A percentile compares a stretch with the other conserved stretches of the same genome.
Evolutionary conservation across 1,140 invertebrate genomes (phyloP).

Genomic region (Pseudomyrmex gracilis): DNA sequence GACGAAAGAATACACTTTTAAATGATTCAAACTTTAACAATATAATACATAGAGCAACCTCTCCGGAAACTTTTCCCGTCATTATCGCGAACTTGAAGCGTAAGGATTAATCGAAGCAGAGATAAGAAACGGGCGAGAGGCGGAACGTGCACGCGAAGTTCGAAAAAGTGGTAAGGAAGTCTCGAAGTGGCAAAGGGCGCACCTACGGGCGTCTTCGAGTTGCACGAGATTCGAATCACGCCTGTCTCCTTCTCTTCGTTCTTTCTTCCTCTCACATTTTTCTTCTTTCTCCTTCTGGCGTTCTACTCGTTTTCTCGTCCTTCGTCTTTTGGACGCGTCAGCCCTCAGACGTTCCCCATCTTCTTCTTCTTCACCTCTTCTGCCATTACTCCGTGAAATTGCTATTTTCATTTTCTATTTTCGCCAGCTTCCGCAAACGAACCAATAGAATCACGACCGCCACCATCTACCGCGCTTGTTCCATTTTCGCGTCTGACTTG

Average conservation of each 20-base stretch:
- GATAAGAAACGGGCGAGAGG: slow-evolving; percentile 30
- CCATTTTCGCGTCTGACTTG: background rate
- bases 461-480: background rate
- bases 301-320: slow-evolving; percentile 31
- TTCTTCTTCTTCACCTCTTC: slow-evolving; percentile 32
- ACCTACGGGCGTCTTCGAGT: slow-evolving; percentile 49
- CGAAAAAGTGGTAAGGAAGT: slow-evolving; percentile 66
- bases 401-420: slow-evolving; percentile 78
- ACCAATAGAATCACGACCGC: slow-evolving; percentile 33
- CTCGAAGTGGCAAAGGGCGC: slow-evolving; percentile 67
- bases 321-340: slow-evolving; percentile 72
- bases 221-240: slow-evolving; percentile 79
- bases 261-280: slow-evolving; percentile 8
- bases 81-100: slow-evolving; percentile 41
- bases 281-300: slow-evolving; percentile 25
- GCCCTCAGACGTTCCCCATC: slow-evolving; percentile 63
- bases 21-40: slow-evolving; percentile 2
- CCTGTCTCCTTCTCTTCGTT: slow-evolving; percentile 66
- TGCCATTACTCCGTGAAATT: slow-evolving; percentile 74
- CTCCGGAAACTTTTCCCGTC: background rate
- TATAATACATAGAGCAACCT: too few species aligned
- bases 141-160: slow-evolving; percentile 54
- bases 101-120: slow-evolving; percentile 54
- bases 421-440: slow-evolving; percentile 40
- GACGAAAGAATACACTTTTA: background rate